Conservation (phyloP, 2,113 vertebrate genomes). For the Seriola rivoliana region DNA sequence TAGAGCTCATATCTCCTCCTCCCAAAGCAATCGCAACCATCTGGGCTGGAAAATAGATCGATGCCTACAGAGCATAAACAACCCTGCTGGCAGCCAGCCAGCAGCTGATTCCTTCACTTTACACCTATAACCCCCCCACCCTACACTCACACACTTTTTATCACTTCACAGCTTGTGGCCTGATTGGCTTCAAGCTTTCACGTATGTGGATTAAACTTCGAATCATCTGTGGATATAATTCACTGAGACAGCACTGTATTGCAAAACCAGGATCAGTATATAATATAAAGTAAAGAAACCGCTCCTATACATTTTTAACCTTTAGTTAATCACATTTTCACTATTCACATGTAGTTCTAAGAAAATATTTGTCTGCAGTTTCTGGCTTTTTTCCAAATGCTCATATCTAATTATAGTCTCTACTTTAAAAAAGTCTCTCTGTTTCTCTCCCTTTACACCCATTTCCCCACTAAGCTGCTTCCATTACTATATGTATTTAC, state of each 20-base stretch:
- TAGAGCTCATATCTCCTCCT: conserved; percentile 50
- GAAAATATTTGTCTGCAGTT: background rate
- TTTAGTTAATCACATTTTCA: background rate
- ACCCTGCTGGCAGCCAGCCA: conserved; percentile 55
- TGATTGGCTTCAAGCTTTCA: conserved; percentile 55
- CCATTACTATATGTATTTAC: background rate
- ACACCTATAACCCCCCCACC: conserved; percentile 23
- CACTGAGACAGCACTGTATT: conserved; percentile 18
- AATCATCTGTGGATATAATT: conserved; percentile 51
- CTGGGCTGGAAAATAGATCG: conserved; percentile 68
- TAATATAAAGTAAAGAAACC: background rate
- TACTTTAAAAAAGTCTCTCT: background rate
- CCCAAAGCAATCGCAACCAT: conserved; percentile 65
- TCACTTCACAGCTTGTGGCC: conserved; percentile 71
- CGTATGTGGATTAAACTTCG: conserved; percentile 47
- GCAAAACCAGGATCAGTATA: background rate
- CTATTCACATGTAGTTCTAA: background rate
- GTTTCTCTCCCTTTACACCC: background rate
- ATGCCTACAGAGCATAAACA: conserved; percentile 62
- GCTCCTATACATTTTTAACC: background rate
- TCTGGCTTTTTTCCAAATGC: background rate
- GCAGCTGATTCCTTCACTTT: conserved; percentile 59
- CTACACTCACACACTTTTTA: conserved; percentile 27
- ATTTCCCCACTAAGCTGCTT: background rate
- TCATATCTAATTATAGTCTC: background rate